phyloP scores from a whole-genome alignment of 1,140 invertebrate genomes.

The Vollenhovia emeryi region DNA sequence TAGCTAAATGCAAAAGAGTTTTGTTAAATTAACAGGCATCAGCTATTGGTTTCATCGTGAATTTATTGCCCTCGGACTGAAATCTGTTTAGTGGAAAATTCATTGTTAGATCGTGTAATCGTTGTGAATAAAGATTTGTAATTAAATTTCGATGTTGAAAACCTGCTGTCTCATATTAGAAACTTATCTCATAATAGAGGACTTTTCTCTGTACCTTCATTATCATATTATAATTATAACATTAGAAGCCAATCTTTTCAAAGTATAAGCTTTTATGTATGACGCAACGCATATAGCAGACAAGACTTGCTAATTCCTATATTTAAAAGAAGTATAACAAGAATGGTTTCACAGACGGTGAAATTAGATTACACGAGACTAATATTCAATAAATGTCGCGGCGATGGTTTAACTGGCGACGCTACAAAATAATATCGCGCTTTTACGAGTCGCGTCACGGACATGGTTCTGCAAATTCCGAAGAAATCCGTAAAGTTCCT shows the following conservation, averaged over 20 bases:
- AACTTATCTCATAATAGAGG: no score
- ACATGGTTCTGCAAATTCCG: constrained; percentile 59
- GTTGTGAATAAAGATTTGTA: no score
- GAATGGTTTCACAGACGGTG: neutral
- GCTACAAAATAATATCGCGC: constrained; percentile 40
- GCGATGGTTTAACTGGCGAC: neutral
- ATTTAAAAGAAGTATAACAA: neutral
- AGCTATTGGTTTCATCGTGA: no score
- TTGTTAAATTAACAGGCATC: no score
- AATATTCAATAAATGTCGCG: constrained; percentile 24
- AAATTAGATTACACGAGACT: neutral
- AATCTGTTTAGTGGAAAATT: no score
- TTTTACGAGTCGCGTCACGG: constrained; percentile 56
- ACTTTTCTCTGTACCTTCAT: neutral
- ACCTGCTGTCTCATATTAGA: no score
- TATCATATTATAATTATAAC: constrained; percentile 21
- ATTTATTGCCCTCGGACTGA: no score
- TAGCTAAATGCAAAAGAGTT: no score
- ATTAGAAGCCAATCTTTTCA: neutral
- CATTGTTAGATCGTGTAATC: no score
- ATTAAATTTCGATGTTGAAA: no score
- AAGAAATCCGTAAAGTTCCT: constrained; percentile 65
- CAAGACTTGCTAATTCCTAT: neutral
- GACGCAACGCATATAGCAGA: neutral
- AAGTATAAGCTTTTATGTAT: neutral